Conservation (phyloP, 2,113 vertebrate genomes). For the Anarhynchus alexandrinus region DNA sequence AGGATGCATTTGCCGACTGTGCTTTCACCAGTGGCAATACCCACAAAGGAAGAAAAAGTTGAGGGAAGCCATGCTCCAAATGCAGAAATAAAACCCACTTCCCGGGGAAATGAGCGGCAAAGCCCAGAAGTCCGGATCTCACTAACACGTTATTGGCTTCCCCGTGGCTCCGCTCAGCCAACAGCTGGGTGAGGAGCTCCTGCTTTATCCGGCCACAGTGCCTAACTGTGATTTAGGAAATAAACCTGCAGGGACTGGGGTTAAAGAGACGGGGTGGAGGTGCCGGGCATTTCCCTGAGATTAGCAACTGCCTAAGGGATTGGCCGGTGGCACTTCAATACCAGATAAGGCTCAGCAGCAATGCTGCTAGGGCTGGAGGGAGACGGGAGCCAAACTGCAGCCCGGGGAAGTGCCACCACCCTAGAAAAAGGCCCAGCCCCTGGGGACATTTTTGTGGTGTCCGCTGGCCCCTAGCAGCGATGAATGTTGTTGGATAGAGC, state of each 20-base stretch:
- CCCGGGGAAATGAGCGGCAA: not conserved
- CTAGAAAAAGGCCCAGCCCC: not conserved
- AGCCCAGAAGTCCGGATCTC: not conserved
- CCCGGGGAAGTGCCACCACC: not conserved
- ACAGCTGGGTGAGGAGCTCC: not conserved
- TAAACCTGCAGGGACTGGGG: not conserved
- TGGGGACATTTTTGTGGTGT: not conserved
- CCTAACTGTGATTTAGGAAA: not conserved
- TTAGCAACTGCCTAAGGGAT: not conserved
- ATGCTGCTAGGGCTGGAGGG: not conserved
- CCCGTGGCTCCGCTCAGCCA: not conserved
- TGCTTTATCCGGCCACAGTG: not conserved
- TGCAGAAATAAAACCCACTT: not conserved
- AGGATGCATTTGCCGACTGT: not conserved
- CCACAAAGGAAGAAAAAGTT: rapidly evolving
- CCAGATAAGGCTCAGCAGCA: not conserved
- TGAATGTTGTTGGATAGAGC: not conserved
- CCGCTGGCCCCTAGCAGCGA: not conserved
- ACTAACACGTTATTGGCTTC: not conserved
- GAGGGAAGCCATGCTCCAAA: not conserved
- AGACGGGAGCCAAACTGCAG: not conserved
- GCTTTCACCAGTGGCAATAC: not conserved
- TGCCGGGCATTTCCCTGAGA: not conserved
- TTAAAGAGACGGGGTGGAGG: not conserved
- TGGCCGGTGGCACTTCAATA: too few species aligned